Evolutionary conservation across 2,888 invertebrate genomes (phyloP).

Genomic region (Xestia xanthographa): DNA sequence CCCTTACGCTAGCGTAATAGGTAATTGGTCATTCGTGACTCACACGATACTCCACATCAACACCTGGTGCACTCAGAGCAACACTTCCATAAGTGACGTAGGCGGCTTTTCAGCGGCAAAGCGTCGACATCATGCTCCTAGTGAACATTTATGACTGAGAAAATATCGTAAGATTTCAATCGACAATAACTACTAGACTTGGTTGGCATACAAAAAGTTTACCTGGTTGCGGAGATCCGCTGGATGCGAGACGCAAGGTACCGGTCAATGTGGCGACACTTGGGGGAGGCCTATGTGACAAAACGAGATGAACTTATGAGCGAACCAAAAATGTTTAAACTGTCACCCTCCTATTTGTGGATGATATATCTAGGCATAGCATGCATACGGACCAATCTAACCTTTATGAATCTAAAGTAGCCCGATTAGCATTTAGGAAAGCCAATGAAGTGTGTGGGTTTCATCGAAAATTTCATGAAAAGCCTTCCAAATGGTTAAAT

Average conservation of each 20-base stretch:
- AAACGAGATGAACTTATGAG: neutral
- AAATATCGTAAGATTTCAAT: neutral
- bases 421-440: slow-evolving; percentile 27
- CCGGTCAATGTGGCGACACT: no score
- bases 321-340: neutral
- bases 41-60: no score
- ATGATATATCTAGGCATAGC: slow-evolving; percentile 16
- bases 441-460: slow-evolving; percentile 26
- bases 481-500: slow-evolving; percentile 14
- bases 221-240: no score
- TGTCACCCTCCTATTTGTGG: slow-evolving; percentile 13
- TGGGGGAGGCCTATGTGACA: no score
- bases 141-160: no score
- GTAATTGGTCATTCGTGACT: no score
- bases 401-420: slow-evolving; percentile 14
- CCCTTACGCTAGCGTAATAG: no score
- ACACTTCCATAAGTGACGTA: no score
- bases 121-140: no score
- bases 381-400: slow-evolving; percentile 8
- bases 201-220: neutral
- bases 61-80: no score
- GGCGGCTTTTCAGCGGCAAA: no score
- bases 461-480: slow-evolving; percentile 14
- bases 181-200: neutral
- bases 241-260: no score